A percentile compares a stretch with the other conserved stretches of the same genome.
Conservation (phyloP, 2,113 vertebrate genomes). For the Anoplopoma fimbria region DNA sequence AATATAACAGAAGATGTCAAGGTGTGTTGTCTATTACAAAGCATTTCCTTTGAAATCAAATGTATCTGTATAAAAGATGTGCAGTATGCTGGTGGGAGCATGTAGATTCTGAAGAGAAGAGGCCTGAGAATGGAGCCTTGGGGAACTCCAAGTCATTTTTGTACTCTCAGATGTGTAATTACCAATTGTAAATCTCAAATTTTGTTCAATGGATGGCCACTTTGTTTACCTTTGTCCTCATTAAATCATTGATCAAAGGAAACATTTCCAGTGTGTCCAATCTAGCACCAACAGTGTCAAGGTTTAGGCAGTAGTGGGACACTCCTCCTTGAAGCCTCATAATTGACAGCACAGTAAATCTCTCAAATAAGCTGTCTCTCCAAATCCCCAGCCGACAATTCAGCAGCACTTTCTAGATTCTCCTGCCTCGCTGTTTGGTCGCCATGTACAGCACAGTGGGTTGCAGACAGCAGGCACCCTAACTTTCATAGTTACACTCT, state of each 20-base stretch:
- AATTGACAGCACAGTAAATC: slow-evolving; percentile 77
- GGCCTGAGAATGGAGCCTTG: neutral
- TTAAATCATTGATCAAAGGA: slow-evolving; percentile 33
- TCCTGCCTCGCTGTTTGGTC: slow-evolving; percentile 49
- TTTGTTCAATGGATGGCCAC: neutral
- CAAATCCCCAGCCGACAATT: slow-evolving; percentile 47
- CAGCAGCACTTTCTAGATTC: slow-evolving; percentile 56
- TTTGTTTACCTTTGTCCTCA: slow-evolving; percentile 13
- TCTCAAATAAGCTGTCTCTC: slow-evolving; percentile 75
- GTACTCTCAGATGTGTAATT: neutral
- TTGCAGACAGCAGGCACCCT: slow-evolving; percentile 33
- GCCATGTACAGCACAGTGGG: slow-evolving; percentile 49
- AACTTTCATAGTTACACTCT: slow-evolving; percentile 33
- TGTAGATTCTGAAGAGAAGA: neutral
- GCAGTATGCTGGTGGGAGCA: neutral
- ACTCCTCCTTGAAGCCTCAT: slow-evolving; percentile 30
- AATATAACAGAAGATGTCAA: neutral
- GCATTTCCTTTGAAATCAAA: neutral
- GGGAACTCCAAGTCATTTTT: neutral
- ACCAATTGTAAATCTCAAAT: neutral
- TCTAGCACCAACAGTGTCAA: slow-evolving; percentile 12
- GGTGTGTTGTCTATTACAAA: neutral
- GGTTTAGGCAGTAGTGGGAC: slow-evolving; percentile 28
- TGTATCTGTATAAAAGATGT: neutral
- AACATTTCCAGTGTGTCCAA: slow-evolving; percentile 29